Percentiles rank a stretch among this genome's conserved stretches.
Evolutionary conservation across 2,888 invertebrate species (phyloP).

Genomic region (Rotaria macrura): DNA sequence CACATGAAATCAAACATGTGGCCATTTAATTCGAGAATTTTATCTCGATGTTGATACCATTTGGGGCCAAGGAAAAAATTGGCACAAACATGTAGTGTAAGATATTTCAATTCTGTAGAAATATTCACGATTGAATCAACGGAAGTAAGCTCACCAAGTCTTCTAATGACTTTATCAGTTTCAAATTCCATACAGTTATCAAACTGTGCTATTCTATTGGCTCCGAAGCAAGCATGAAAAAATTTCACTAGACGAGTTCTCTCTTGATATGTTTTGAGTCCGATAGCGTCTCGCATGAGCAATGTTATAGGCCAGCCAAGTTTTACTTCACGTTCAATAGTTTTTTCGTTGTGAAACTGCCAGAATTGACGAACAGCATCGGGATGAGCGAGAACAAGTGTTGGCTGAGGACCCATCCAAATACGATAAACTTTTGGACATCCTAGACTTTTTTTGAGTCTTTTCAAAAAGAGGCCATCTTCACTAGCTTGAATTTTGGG

Average conservation of each 20-base stretch:
- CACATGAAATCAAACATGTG: neutral
- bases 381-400: neutral
- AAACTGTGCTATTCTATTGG: neutral
- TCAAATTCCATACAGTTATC: neutral
- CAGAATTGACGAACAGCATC: neutral
- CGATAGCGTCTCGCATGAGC: neutral
- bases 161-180: neutral
- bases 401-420: neutral
- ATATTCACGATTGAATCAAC: neutral
- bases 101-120: neutral
- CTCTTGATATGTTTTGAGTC: neutral
- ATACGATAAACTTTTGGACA: neutral
- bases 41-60: neutral
- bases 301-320: neutral
- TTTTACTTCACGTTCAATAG: neutral
- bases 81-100: neutral
- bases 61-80: neutral
- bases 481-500: too few relatives aligned
- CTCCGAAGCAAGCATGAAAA: neutral
- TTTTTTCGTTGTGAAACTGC: neutral
- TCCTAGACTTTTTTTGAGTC: too few relatives aligned
- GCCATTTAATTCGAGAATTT: neutral
- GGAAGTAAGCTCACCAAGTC: neutral
- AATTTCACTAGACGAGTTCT: neutral
- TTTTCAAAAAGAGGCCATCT: too few relatives aligned